phyloP scores from a whole-genome alignment of 2,888 invertebrate genomes.

The Brachyopa scutellaris region DNA sequence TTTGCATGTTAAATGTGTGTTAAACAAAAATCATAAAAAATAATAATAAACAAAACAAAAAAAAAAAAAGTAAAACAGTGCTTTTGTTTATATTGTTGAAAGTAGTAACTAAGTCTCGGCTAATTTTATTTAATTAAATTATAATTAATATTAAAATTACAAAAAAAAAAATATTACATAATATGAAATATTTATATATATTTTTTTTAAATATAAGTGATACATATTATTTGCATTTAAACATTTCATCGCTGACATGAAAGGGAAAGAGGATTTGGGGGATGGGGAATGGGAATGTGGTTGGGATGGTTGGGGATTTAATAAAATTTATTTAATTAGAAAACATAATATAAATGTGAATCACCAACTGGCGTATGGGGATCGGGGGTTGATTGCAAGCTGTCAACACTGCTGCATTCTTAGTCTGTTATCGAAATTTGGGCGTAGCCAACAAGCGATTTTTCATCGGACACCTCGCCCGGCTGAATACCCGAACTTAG shows the following conservation, averaged over 20 bases:
- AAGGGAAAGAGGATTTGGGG: not conserved
- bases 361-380: constrained; percentile 15
- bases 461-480: constrained; percentile 95
- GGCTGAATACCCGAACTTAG: constrained; percentile 88
- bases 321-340: constrained; percentile 52
- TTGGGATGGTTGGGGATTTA: not conserved
- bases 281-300: constrained; percentile 16
- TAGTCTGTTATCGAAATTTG: constrained; percentile 97
- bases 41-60: constrained; percentile 13
- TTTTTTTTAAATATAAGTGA: constrained; percentile 67
- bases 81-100: constrained; percentile 47
- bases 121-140: constrained; percentile 71
- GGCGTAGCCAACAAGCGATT: constrained; percentile 97
- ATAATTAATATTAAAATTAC: constrained; percentile 48
- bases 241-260: constrained; percentile 58
- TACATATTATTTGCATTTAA: constrained; percentile 61
- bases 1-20: constrained; percentile 43
- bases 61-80: constrained; percentile 54
- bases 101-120: constrained; percentile 68
- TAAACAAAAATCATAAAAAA: constrained; percentile 42
- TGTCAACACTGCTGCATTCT: constrained; percentile 64
- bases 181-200: constrained; percentile 58
- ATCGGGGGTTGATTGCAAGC: constrained; percentile 28
- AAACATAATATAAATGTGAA: constrained; percentile 55
- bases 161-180: constrained; percentile 47